These are phyloP conservation scores for Daphoenositta chrysoptera DNA, from an alignment of 2,113 vertebrate genomes.

Conservation along the genomic window DNA sequence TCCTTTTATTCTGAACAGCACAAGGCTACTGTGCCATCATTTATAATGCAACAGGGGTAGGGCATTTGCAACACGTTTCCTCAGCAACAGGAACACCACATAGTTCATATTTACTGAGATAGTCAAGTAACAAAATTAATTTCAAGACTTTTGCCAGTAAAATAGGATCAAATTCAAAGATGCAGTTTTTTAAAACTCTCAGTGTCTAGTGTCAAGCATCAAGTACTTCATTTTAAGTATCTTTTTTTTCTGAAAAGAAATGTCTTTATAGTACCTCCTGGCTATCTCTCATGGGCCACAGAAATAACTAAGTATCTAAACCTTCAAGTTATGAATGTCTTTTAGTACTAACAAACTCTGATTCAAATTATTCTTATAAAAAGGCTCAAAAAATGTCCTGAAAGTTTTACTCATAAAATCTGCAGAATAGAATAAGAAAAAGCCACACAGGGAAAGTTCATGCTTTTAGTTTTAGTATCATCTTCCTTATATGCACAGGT, in stretches of 20 bases:
- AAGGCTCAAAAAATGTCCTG: not conserved
- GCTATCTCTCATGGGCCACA: not conserved
- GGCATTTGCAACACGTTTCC: not conserved
- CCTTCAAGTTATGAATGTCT: not conserved
- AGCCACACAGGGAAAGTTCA: rapidly evolving
- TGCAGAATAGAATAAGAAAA: not conserved
- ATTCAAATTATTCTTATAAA: not conserved
- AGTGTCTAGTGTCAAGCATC: not conserved
- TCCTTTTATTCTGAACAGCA: not conserved
- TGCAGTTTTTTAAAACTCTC: not conserved
- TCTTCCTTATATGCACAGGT: not conserved
- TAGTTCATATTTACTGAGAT: not conserved
- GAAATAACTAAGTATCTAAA: not conserved
- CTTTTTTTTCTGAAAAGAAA: not conserved
- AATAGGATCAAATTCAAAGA: not conserved
- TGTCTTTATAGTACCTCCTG: not conserved
- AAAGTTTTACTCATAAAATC: not conserved
- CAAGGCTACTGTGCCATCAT: not conserved
- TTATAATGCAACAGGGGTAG: not conserved
- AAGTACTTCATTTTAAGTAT: not conserved
- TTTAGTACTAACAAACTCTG: not conserved
- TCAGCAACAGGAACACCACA: not conserved
- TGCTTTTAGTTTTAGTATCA: not conserved
- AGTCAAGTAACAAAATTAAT: not conserved
- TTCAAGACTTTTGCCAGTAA: not conserved